Percentiles rank a stretch among this genome's conserved stretches.
Evolutionary conservation across 2,113 vertebrate genomes (phyloP).

Genomic region (Eublepharis macularius): DNA sequence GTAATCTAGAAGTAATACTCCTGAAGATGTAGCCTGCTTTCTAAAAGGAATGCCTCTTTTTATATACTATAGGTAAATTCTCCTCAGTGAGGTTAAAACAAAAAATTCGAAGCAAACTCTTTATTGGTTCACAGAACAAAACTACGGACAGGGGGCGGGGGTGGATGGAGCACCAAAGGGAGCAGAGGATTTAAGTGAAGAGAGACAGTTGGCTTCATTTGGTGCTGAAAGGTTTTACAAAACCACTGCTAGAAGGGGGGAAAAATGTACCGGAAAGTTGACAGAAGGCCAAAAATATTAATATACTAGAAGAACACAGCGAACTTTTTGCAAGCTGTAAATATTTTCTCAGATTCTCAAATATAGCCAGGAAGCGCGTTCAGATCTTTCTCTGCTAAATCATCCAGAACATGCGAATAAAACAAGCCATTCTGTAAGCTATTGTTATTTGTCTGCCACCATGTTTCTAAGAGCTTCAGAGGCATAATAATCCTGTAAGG

Average conservation of each 20-base stretch:
- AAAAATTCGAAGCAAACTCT: constrained; percentile 8
- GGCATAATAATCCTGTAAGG: not conserved
- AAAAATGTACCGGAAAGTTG: constrained; percentile 42
- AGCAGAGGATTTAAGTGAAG: constrained; percentile 57
- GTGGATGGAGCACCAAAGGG: constrained; percentile 17
- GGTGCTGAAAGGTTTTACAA: constrained; percentile 50
- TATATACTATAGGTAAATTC: not conserved
- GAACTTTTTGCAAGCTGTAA: constrained; percentile 50
- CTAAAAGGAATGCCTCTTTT: too few species aligned
- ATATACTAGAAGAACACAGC: constrained; percentile 42
- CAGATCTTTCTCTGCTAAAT: constrained; percentile 12
- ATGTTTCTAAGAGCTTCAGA: not conserved
- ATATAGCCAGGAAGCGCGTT: not conserved
- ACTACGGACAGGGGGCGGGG: constrained; percentile 2
- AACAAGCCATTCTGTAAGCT: not conserved
- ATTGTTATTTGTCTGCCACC: not conserved
- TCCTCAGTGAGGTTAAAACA: not conserved
- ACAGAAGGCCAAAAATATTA: constrained; percentile 63
- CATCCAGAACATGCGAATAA: not conserved
- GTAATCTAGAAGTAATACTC: too few species aligned
- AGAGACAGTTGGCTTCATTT: constrained; percentile 55
- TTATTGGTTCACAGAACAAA: constrained; percentile 9
- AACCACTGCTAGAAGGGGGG: constrained; percentile 55
- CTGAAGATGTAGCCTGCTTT: too few species aligned
- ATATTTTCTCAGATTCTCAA: constrained; percentile 26